Base-by-base conservation (phyloP, 2,797 vertebrate species). In the Setipinna tenuifilis region DNA sequence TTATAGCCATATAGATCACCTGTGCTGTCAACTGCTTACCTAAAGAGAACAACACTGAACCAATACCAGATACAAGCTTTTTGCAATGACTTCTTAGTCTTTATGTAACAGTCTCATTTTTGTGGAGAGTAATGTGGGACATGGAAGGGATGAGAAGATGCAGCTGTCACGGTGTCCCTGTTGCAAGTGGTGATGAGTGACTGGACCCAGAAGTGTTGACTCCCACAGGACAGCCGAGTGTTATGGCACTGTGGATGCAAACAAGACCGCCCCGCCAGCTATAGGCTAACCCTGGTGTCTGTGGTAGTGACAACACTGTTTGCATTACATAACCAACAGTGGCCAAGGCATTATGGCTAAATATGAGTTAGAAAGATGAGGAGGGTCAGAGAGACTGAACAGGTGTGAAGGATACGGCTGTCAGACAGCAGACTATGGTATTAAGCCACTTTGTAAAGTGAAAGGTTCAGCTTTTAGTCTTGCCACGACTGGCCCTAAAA, bases 301-400 rank as follows among this genome's bases (percentile, higher is more conserved):
- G 86, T 82, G 6, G 94, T 95, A 88, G 94, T 94, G 94, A 96
- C 93, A 94, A 94, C 95, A 95, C 89, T 95, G 94, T 96, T 95
- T 95, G 89, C 89, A 91, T 96, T 95, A 92, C 88, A 92, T 94
- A 95, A 95, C 89, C 0, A 83, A 89, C 88, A 86, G 87, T 88
- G 88, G 88, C 85, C 80, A 81, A 86, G 88, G 83, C 84, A 28
- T 88, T 83, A 91, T 85, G 78, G 88, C 91, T 90, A 91, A 93
- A 91, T 91, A 81, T 88, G 92, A 91, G 91, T 78, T 68, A 92
- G 91, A 91, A 92, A 90, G 88, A 91, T 87, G 92, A 90, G 6
- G 84, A 92, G 90, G 84, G 86, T 41, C n/a, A 83, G 85, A 87
- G 82, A 82, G 59, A 59, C 75, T 31, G 41, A 58, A 71, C 50